Percentiles rank a stretch among this genome's conserved stretches.
Evolutionary conservation across 2,113 vertebrate species (phyloP).

Genomic region (Bujurquina vittata): DNA sequence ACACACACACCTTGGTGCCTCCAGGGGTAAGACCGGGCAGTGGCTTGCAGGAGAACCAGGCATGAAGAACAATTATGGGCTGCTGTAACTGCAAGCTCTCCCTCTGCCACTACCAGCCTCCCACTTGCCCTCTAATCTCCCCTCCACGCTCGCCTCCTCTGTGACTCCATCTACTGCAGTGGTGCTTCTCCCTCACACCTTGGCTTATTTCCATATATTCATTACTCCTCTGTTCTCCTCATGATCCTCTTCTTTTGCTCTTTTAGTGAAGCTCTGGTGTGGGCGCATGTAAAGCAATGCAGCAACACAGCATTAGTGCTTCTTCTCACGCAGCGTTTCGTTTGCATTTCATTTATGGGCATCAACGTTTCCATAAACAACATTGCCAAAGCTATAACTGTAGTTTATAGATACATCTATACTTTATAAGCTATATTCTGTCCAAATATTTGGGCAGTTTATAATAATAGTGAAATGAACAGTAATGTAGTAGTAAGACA

Average conservation of each 20-base stretch:
- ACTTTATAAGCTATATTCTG: neutral
- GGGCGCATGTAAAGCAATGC: neutral
- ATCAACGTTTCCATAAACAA: neutral
- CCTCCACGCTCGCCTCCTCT: slow-evolving; percentile 10
- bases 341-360: neutral
- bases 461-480: neutral
- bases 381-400: neutral
- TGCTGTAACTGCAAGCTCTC: slow-evolving; percentile 35
- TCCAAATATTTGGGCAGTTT: neutral
- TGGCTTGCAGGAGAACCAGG: slow-evolving; percentile 23
- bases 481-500: neutral
- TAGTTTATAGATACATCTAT: neutral
- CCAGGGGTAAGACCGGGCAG: slow-evolving; percentile 16
- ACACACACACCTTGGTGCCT: neutral
- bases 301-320: neutral
- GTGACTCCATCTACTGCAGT: slow-evolving; percentile 27
- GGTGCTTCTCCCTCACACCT: neutral
- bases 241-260: neutral
- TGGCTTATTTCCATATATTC: slow-evolving; percentile 23
- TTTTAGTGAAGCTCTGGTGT: neutral
- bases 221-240: neutral
- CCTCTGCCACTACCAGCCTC: slow-evolving; percentile 27
- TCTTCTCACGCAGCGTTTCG: neutral
- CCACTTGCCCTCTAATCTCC: slow-evolving; percentile 46
- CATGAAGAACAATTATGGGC: slow-evolving; percentile 65